A percentile compares a stretch with the other conserved stretches of the same genome.
Conservation (phyloP, 2,888 invertebrate genomes). For the Parthenolecanium corni region DNA sequence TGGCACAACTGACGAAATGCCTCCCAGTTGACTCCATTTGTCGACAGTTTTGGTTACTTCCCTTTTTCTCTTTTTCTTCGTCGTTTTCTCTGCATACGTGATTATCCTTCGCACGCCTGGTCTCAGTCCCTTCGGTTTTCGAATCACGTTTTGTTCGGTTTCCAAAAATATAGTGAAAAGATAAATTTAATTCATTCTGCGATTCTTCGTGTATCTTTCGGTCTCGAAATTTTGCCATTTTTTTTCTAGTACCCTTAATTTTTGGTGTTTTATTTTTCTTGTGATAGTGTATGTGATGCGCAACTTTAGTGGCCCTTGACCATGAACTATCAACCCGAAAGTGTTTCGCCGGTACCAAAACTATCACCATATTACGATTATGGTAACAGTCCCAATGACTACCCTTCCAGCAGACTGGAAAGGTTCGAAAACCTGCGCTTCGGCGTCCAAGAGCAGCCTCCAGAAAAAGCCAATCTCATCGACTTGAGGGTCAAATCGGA, state of each 20-base stretch:
- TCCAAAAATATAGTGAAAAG: too few relatives aligned
- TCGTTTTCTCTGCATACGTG: not conserved
- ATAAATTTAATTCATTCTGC: too few relatives aligned
- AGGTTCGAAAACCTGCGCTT: conserved; percentile 4
- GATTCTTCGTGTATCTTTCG: not conserved
- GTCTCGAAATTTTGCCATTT: too few relatives aligned
- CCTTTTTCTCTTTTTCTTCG: too few relatives aligned
- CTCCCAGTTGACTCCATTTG: too few relatives aligned
- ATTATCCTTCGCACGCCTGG: not conserved
- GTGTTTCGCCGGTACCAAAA: not conserved
- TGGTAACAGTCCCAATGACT: not conserved
- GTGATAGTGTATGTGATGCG: not conserved
- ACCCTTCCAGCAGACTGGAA: conserved; percentile 3
- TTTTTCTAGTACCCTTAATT: too few relatives aligned
- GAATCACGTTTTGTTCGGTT: too few relatives aligned
- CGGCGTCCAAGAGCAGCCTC: not conserved
- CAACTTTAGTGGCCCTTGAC: not conserved
- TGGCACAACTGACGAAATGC: too few relatives aligned
- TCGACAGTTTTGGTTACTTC: too few relatives aligned
- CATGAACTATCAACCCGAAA: not conserved
- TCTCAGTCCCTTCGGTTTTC: not conserved
- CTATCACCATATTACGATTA: not conserved
- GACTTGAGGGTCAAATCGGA: conserved; percentile 4
- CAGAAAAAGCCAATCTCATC: not conserved
- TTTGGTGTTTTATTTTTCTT: too few relatives aligned